phyloP scores from a whole-genome alignment of 2,888 invertebrate genomes.

The Sesia apiformis region DNA sequence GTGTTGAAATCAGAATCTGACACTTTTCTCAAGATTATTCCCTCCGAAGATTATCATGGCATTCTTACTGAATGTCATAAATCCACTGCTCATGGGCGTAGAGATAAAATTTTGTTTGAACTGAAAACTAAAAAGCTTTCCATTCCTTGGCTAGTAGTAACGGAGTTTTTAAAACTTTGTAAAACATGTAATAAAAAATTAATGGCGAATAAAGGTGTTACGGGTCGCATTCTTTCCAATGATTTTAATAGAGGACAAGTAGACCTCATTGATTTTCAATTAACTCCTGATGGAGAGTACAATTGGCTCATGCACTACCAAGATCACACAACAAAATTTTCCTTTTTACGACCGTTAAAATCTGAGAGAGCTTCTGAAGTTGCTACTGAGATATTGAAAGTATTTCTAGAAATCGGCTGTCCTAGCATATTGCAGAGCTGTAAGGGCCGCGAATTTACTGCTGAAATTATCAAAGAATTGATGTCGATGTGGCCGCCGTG shows the following conservation, averaged over 20 bases:
- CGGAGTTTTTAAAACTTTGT: conserved; percentile 13
- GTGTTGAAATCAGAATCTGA: conserved; percentile 12
- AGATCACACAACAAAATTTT: conserved; percentile 30
- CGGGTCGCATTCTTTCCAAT: conserved; percentile 16
- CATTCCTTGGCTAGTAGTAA: conserved; percentile 13
- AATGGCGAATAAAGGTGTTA: conserved; percentile 14
- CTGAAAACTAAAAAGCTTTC: conserved; percentile 14
- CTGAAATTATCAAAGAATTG: conserved; percentile 16
- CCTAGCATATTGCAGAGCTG: conserved; percentile 14
- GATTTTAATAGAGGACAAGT: conserved; percentile 27
- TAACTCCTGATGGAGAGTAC: conserved; percentile 17
- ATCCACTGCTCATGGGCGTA: conserved; percentile 16
- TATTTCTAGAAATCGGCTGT: conserved; percentile 14
- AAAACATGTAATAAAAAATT: conserved; percentile 14
- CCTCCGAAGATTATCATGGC: conserved; percentile 13
- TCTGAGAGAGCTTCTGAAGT: conserved; percentile 20
- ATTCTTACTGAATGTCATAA: conserved; percentile 13
- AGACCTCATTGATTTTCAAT: conserved; percentile 26
- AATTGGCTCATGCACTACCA: conserved; percentile 32
- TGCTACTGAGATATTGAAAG: conserved; percentile 19
- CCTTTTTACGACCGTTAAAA: not conserved
- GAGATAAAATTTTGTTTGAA: conserved; percentile 17
- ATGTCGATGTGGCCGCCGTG: conserved; percentile 14
- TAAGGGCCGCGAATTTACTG: conserved; percentile 13
- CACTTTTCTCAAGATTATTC: conserved; percentile 13